Conservation (phyloP, 2,113 vertebrate genomes). For the Notiomystis cincta region DNA sequence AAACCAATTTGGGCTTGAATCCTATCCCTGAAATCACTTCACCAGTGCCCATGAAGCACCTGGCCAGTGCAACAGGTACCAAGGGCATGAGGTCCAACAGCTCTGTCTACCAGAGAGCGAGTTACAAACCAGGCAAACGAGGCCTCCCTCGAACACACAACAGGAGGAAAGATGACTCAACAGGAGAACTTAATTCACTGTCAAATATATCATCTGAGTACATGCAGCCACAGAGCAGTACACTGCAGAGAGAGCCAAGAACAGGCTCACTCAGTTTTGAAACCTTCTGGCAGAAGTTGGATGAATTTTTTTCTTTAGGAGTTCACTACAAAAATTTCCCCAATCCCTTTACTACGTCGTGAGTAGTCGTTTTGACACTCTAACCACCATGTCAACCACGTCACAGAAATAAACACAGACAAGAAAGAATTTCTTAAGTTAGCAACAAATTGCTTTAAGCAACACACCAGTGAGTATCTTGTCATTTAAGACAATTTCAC, state of each 20-base stretch:
- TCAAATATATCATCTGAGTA: background rate
- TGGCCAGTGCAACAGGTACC: background rate
- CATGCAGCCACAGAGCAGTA: background rate
- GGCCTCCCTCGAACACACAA: background rate
- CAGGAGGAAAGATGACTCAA: conserved; percentile 16
- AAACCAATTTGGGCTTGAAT: background rate
- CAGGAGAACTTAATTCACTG: conserved; percentile 11
- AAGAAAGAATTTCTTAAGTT: background rate
- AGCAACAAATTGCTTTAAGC: background rate
- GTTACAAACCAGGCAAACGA: background rate
- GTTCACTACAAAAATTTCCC: background rate
- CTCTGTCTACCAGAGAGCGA: background rate
- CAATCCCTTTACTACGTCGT: background rate
- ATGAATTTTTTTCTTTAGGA: background rate
- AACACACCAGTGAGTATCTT: background rate
- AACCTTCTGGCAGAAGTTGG: conserved; percentile 16
- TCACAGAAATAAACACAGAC: background rate
- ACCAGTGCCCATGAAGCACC: background rate
- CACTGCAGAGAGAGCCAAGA: background rate
- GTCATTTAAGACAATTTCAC: background rate
- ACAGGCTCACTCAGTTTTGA: background rate
- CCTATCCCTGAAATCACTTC: background rate
- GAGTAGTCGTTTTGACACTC: background rate
- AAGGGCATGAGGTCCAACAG: background rate
- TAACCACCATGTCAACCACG: background rate